Conservation (phyloP, 2,797 vertebrate genomes). For the Sebastes matsubarae region DNA sequence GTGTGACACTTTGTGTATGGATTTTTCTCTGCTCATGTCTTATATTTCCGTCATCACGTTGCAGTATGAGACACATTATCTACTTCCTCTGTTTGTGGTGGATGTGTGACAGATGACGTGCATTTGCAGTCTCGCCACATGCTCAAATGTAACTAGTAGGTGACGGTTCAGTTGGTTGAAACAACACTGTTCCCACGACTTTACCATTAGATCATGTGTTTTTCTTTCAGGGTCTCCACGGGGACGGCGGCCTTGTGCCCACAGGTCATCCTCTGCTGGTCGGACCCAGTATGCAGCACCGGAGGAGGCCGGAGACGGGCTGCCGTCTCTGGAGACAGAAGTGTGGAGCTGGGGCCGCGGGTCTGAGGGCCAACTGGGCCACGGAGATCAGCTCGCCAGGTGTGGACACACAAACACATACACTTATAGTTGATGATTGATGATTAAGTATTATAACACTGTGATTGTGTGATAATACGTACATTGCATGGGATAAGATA, state of each 20-base stretch:
- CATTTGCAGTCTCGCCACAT: not conserved
- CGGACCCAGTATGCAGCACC: not conserved
- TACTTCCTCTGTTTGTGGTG: not conserved
- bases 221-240: slow-evolving; percentile 61
- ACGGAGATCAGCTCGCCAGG: slow-evolving; percentile 94
- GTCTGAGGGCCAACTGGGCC: slow-evolving; percentile 95
- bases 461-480: not conserved
- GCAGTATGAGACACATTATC: not conserved
- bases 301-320: slow-evolving; percentile 81
- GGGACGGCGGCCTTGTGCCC: slow-evolving; percentile 8
- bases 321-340: slow-evolving; percentile 92
- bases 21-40: not conserved
- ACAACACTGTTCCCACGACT: not conserved
- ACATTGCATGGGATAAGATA: not conserved
- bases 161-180: not conserved
- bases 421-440: no score
- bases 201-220: not conserved
- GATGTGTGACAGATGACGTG: not conserved
- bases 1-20: not conserved
- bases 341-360: slow-evolving; percentile 99
- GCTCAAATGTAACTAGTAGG: not conserved
- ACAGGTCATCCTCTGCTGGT: slow-evolving; percentile 22
- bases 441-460: not conserved
- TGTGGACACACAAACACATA: slow-evolving; percentile 53
- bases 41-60: not conserved